These are phyloP conservation scores for Pelecanus crispus DNA, from an alignment of 2,113 vertebrate genomes.

Conservation along the genomic window DNA sequence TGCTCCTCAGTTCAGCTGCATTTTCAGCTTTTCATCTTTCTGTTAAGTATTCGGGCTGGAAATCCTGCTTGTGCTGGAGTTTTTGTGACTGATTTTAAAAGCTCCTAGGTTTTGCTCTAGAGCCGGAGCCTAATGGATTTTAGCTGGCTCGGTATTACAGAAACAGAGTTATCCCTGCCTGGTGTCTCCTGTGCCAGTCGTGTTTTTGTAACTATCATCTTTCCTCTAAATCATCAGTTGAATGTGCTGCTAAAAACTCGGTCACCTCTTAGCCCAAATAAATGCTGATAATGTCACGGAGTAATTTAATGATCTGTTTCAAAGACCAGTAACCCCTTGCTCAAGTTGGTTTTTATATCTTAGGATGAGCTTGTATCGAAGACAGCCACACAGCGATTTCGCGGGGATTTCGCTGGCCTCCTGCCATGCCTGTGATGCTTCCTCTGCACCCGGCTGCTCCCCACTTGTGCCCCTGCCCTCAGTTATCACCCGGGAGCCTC, in stretches of 20 bases:
- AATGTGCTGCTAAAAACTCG: neutral
- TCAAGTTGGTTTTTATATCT: neutral
- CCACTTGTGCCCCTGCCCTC: neutral
- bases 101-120: neutral
- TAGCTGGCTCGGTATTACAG: neutral
- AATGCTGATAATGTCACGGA: neutral
- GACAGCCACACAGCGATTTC: neutral
- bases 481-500: neutral
- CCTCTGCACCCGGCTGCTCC: neutral
- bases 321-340: neutral
- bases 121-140: neutral
- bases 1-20: neutral
- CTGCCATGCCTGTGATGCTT: rapidly evolving
- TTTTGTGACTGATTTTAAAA: neutral
- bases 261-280: neutral
- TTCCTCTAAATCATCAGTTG: neutral
- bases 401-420: rapidly evolving
- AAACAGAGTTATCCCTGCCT: neutral
- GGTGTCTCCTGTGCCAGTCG: neutral
- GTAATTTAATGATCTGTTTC: neutral
- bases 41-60: neutral
- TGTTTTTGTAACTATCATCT: neutral
- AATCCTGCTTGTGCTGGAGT: neutral
- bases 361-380: neutral
- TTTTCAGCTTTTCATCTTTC: neutral